Evolutionary conservation across 2,888 invertebrate species (phyloP).

Genomic region (Drosophila nigritarsus): DNA sequence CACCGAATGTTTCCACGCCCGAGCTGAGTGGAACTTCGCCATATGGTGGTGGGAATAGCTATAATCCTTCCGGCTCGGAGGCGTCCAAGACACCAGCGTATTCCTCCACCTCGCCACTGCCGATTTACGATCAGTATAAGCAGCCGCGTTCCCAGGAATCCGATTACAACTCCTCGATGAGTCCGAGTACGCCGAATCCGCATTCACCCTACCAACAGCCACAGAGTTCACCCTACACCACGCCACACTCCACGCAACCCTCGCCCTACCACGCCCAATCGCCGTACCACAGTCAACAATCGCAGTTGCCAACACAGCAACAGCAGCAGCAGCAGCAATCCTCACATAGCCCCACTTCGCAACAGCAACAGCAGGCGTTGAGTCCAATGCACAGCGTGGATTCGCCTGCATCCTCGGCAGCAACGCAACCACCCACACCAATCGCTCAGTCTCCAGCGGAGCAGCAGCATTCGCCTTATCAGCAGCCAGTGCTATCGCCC

Average conservation of each 20-base stretch:
- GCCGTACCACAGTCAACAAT: slow-evolving; percentile 79
- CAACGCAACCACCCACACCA: slow-evolving; percentile 82
- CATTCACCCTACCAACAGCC: slow-evolving; percentile 86
- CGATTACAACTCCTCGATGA: slow-evolving; percentile 86
- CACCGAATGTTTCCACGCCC: slow-evolving; percentile 86
- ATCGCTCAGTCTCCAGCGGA: slow-evolving; percentile 82
- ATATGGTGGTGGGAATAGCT: slow-evolving; percentile 83
- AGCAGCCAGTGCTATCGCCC: slow-evolving; percentile 85
- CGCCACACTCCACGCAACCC: slow-evolving; percentile 80
- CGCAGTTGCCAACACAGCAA: slow-evolving; percentile 56
- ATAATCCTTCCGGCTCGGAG: slow-evolving; percentile 84
- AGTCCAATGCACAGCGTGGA: slow-evolving; percentile 81
- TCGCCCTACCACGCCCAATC: slow-evolving; percentile 85
- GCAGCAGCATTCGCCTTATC: slow-evolving; percentile 85
- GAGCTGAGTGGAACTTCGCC: slow-evolving; percentile 84
- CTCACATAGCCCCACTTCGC: slow-evolving; percentile 72
- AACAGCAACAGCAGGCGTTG: slow-evolving; percentile 75
- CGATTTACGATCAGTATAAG: slow-evolving; percentile 87
- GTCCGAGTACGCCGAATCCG: slow-evolving; percentile 86
- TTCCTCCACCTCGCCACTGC: slow-evolving; percentile 83
- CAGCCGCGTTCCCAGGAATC: slow-evolving; percentile 86
- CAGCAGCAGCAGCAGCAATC: slow-evolving; percentile 53
- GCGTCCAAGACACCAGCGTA: slow-evolving; percentile 84
- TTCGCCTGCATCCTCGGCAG: slow-evolving; percentile 81
- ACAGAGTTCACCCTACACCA: slow-evolving; percentile 85